Evolutionary conservation across 2,797 vertebrate species (phyloP).

Genomic region (Diplodus puntazzo): DNA sequence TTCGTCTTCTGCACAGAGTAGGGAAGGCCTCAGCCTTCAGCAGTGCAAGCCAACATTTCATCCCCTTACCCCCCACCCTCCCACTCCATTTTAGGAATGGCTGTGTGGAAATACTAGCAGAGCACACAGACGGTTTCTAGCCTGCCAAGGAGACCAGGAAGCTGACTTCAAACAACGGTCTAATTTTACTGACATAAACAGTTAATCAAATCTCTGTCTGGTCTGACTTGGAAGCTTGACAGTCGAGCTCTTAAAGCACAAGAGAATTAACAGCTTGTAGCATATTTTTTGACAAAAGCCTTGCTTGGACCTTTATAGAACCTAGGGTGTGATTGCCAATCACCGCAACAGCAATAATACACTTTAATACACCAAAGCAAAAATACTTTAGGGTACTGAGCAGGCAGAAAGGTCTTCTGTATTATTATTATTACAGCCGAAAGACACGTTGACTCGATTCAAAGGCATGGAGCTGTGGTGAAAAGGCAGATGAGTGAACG

Average conservation of each 20-base stretch:
- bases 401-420: conserved; percentile 14
- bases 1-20: conserved; percentile 67
- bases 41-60: conserved; percentile 76
- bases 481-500: conserved; percentile 44
- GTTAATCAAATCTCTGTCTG: conserved; percentile 59
- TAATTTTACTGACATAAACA: conserved; percentile 71
- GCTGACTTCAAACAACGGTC: conserved; percentile 73
- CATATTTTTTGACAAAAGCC: conserved; percentile 20
- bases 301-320: conserved; percentile 21
- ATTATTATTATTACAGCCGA: conserved; percentile 24
- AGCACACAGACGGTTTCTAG: conserved; percentile 58
- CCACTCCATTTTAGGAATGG: conserved; percentile 79
- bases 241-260: conserved; percentile 23
- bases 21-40: conserved; percentile 74
- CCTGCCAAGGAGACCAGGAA: conserved; percentile 70
- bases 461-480: conserved; percentile 20
- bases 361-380: conserved; percentile 22
- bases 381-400: background rate
- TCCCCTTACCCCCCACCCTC: conserved; percentile 53
- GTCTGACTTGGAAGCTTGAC: conserved; percentile 37
- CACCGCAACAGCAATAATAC: background rate
- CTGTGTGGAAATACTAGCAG: conserved; percentile 77
- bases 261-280: conserved; percentile 20
- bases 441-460: conserved; percentile 16
- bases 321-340: background rate